phyloP scores from a whole-genome alignment of 1,140 invertebrate genomes.

The Gryllus bimaculatus region DNA sequence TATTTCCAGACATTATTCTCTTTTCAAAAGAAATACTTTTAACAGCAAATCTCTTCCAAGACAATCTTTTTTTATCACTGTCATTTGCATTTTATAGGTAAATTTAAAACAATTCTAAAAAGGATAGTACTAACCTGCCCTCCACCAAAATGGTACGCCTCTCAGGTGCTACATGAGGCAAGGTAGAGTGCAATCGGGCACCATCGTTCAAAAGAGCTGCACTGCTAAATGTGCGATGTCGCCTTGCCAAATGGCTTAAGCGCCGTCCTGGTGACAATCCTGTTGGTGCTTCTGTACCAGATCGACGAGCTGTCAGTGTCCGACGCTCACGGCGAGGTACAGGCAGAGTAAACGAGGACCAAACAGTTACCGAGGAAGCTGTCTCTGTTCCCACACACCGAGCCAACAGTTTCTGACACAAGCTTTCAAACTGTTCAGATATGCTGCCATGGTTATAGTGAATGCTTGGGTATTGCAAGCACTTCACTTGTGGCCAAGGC shows the following conservation, averaged over 20 bases:
- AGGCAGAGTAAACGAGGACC: no score
- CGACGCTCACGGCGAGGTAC: background rate
- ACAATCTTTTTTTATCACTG: no score
- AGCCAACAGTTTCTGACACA: background rate
- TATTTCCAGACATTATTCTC: no score
- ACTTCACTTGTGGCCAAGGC: background rate
- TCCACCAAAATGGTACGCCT: background rate
- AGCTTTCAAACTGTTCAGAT: background rate
- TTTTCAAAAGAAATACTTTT: no score
- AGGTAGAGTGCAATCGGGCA: background rate
- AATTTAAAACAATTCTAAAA: no score
- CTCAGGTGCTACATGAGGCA: background rate
- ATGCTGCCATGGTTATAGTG: background rate
- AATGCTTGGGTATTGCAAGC: background rate
- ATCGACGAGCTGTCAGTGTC: background rate
- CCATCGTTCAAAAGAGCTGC: background rate
- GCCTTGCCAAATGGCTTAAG: background rate
- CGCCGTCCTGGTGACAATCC: background rate
- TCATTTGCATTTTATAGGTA: no score
- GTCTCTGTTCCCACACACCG: background rate
- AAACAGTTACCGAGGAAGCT: background rate
- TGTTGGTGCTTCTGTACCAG: background rate
- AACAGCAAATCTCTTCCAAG: no score
- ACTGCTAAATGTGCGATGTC: background rate
- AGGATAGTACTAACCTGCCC: no score